Evolutionary conservation across 2,113 vertebrate genomes (phyloP).

Genomic region (human (Homo sapiens)): GRCh38 chr11:129929001-129929500

Average conservation of each 20-base stretch:
- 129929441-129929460: slow-evolving; percentile 86
- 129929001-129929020: background rate
- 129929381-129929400: slow-evolving; percentile 73
- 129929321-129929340: slow-evolving; percentile 56
- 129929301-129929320: slow-evolving; percentile 45
- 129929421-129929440: slow-evolving; percentile 90
- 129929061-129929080: background rate
- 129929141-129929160: background rate
- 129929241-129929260: background rate
- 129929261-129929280: slow-evolving; percentile 23
- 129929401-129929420: slow-evolving; percentile 96
- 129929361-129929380: slow-evolving; percentile 69
- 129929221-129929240: background rate
- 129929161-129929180: background rate
- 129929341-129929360: slow-evolving; percentile 73
- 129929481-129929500: slow-evolving; percentile 76
- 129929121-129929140: background rate
- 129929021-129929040: background rate
- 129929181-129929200: slow-evolving; percentile 44
- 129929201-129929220: background rate
- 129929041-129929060: background rate
- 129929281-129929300: slow-evolving; percentile 35
- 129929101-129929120: background rate
- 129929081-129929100: background rate
- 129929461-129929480: slow-evolving; percentile 82